Evolutionary conservation across 2,888 invertebrate genomes (phyloP).

Genomic region (Julus scanicus): DNA sequence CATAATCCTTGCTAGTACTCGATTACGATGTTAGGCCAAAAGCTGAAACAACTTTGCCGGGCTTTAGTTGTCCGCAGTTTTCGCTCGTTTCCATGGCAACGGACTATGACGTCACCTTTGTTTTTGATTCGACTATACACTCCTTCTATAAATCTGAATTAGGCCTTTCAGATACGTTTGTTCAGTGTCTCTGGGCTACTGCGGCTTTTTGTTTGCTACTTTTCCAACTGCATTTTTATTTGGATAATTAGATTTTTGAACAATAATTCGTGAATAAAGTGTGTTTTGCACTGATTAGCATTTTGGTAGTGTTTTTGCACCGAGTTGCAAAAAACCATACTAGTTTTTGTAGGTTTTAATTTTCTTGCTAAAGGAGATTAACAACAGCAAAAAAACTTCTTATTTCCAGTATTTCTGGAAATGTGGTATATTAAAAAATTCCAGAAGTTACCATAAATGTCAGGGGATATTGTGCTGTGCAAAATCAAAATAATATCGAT

Average conservation of each 20-base stretch:
- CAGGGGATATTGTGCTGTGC: too few relatives aligned
- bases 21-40: background rate
- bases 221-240: background rate
- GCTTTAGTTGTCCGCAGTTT: constrained; percentile 7
- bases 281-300: too few relatives aligned
- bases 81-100: background rate
- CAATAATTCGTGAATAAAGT: too few relatives aligned
- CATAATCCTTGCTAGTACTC: background rate
- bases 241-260: background rate
- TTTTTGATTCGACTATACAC: background rate
- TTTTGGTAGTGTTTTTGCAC: too few relatives aligned
- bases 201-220: background rate
- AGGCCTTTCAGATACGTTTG: background rate
- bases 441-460: too few relatives aligned
- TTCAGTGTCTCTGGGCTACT: background rate
- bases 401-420: too few relatives aligned
- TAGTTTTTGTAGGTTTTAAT: too few relatives aligned
- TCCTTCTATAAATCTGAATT: constrained; percentile 16
- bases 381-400: too few relatives aligned
- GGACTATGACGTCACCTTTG: constrained; percentile 1
- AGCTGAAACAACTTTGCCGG: background rate
- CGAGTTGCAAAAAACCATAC: too few relatives aligned
- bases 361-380: too few relatives aligned
- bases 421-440: too few relatives aligned
- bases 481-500: too few relatives aligned